Evolutionary conservation across 2,797 vertebrate species (phyloP).

Genomic region (Sebastes wilsoni): DNA sequence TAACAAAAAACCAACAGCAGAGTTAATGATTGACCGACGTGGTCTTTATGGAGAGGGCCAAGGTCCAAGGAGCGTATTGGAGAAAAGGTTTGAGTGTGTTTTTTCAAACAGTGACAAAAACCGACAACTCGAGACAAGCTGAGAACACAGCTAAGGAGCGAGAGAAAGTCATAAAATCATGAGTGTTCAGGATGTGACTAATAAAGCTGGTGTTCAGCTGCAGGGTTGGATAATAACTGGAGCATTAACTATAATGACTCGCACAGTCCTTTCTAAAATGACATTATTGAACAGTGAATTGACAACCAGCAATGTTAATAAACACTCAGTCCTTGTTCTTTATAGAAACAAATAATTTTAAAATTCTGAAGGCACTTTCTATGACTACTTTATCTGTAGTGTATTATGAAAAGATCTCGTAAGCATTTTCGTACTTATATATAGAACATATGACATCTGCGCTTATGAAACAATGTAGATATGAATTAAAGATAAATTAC

Average conservation of each 20-base stretch:
- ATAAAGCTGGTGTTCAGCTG: not conserved
- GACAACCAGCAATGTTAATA: not conserved
- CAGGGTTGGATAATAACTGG: not conserved
- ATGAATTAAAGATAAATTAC: not conserved
- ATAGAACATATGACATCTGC: not conserved
- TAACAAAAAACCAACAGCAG: constrained; percentile 19
- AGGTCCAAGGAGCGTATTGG: constrained; percentile 50
- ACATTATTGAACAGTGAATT: not conserved
- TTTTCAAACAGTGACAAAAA: constrained; percentile 3
- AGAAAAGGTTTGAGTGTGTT: not conserved
- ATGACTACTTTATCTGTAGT: not conserved
- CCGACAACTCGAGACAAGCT: not conserved
- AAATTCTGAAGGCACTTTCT: not conserved
- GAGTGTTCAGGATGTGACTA: constrained; percentile 4
- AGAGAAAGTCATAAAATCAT: not conserved
- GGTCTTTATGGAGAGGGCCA: constrained; percentile 41
- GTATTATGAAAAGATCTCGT: not conserved
- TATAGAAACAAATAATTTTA: not conserved
- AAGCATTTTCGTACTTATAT: not conserved
- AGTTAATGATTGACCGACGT: constrained; percentile 53
- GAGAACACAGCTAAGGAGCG: not conserved
- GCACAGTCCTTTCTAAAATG: not conserved
- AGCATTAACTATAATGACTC: not conserved
- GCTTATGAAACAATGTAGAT: not conserved
- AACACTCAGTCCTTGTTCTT: not conserved